Evolutionary conservation across 2,113 vertebrate species (phyloP).

Genomic region (Acinonyx jubatus): DNA sequence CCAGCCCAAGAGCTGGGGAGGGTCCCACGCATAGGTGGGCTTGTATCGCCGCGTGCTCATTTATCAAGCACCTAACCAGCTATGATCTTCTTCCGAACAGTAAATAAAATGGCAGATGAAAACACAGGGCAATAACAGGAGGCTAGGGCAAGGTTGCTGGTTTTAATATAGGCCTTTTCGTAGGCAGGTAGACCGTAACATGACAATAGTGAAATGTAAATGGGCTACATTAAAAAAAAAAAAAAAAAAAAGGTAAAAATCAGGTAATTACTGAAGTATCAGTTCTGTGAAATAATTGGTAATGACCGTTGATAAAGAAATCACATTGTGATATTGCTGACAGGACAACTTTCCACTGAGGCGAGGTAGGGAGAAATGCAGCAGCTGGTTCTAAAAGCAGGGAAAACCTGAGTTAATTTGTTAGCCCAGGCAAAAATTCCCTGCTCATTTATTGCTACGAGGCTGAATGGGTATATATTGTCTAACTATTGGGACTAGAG

Average conservation of each 20-base stretch:
- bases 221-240: conserved; percentile 61
- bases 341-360: conserved; percentile 47
- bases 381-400: conserved; percentile 49
- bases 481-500: background rate
- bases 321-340: conserved; percentile 72
- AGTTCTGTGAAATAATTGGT: conserved; percentile 79
- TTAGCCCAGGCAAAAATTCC: background rate
- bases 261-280: conserved; percentile 69
- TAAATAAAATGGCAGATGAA: conserved; percentile 77
- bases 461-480: background rate
- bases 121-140: conserved; percentile 66
- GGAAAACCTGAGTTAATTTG: background rate
- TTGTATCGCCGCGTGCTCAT: conserved; percentile 15
- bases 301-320: conserved; percentile 81
- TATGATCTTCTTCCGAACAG: conserved; percentile 70
- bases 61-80: conserved; percentile 43
- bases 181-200: conserved; percentile 66
- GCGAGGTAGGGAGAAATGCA: background rate
- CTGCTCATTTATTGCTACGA: background rate
- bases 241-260: conserved; percentile 74
- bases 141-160: conserved; percentile 35
- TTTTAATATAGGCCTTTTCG: conserved; percentile 70
- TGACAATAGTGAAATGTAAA: conserved; percentile 77
- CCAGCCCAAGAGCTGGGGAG: background rate
- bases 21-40: background rate